Base-by-base conservation (phyloP, 2,888 invertebrate genomes). In the Aphelenchoides bicaudatus region DNA sequence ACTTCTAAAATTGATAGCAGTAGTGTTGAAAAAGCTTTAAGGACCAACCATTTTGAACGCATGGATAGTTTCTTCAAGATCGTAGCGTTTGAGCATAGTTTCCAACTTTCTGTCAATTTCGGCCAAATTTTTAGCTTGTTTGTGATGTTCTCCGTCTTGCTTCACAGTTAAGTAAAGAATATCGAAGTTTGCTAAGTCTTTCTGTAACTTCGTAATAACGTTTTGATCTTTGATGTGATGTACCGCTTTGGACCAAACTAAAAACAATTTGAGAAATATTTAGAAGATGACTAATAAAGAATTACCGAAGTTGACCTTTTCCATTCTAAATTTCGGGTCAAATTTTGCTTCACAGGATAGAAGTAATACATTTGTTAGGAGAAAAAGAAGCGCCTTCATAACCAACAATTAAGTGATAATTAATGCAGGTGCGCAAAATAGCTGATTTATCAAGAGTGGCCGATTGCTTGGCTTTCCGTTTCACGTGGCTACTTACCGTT, bases 251-350 rank as follows among this genome's bases (percentile, higher is more conserved):
- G 68, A 67, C 62, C 74, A 74, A 31, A 75, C 66, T n/a, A n/a
- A n/a, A n/a, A n/a, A n/a, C n/a, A n/a, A n/a, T n/a, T n/a, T n/a
- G n/a, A n/a, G n/a, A n/a, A n/a, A n/a, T n/a, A n/a, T n/a, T n/a
- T n/a, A n/a, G n/a, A n/a, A n/a, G n/a, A n/a, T n/a, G n/a, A n/a
- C n/a, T n/a, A n/a, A n/a, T n/a, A n/a, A n/a, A n/a, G n/a, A n/a
- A n/a, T n/a, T n/a, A n/a, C n/a, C n/a, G 59, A 67, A 75, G 58
- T 72, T 73, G 31, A 75, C 67, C 54, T 74, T 71, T 49, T 74
- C 75, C 56, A 73, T 67, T 10, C 74, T 68, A 48, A 62, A 67
- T 21, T 57, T 66, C 10, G 48, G 19, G 5, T 62, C 58, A n/a
- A n/a, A n/a, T n/a, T n/a, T n/a, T n/a, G n/a, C n/a, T n/a, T n/a